Evolutionary conservation across 2,797 vertebrate genomes (phyloP).

Genomic region (Falco biarmicus): DNA sequence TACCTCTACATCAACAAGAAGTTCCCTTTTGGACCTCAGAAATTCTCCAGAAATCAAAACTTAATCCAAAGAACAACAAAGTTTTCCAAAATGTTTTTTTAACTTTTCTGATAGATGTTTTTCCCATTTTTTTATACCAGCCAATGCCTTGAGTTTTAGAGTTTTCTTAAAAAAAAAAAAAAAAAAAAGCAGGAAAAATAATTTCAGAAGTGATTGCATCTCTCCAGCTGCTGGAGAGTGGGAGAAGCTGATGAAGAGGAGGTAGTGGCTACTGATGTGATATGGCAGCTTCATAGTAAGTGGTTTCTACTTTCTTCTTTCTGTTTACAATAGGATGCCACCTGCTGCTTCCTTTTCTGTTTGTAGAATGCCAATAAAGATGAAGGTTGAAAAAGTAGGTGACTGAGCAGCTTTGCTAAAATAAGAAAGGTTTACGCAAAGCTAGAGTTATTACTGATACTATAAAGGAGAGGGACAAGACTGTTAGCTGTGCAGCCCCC

Average conservation of each 20-base stretch:
- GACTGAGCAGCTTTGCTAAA: neutral
- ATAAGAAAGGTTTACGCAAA: neutral
- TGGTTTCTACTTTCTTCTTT: neutral
- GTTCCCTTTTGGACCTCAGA: neutral
- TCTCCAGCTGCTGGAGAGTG: neutral
- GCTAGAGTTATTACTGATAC: neutral
- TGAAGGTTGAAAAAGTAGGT: neutral
- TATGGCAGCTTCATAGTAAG: neutral
- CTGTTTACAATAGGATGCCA: neutral
- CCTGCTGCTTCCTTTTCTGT: neutral
- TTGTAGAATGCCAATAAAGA: neutral
- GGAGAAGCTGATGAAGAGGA: neutral
- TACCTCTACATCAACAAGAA: neutral
- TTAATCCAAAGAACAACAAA: neutral
- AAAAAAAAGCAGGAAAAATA: neutral
- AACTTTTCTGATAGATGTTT: accelerated
- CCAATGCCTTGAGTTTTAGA: neutral
- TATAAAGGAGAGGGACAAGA: neutral
- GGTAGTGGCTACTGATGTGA: neutral
- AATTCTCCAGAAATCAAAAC: neutral
- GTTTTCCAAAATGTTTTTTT: accelerated
- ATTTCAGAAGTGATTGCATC: neutral
- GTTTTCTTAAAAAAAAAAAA: neutral
- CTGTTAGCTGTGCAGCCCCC: accelerated
- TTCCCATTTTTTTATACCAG: neutral